A percentile compares a stretch with the other conserved stretches of the same genome.
phyloP scores from a whole-genome alignment of 2,113 vertebrate species.

The Lepus americanus region DNA sequence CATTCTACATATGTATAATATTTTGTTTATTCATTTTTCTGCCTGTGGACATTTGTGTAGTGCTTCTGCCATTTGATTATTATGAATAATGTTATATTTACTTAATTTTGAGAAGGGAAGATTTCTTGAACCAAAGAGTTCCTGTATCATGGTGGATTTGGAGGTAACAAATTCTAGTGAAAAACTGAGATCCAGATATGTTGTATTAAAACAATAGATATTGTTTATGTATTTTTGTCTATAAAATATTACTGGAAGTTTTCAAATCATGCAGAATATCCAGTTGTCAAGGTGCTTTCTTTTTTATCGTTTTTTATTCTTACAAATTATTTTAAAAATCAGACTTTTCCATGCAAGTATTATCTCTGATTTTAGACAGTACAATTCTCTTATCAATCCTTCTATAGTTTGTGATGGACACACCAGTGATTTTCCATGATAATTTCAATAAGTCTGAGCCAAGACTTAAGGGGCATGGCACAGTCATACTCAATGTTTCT shows the following conservation, averaged over 20 bases:
- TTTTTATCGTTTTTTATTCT: neutral
- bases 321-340: neutral
- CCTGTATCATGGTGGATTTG: neutral
- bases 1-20: neutral
- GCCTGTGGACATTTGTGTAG: neutral
- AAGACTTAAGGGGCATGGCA: neutral
- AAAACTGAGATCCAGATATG: neutral
- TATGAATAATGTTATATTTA: neutral
- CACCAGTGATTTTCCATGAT: neutral
- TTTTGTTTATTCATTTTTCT: neutral
- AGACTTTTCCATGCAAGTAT: neutral
- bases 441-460: neutral
- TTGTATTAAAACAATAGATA: neutral
- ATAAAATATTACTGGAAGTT: neutral
- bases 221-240: neutral
- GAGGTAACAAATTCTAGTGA: neutral
- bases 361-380: neutral
- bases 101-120: slow-evolving; percentile 29
- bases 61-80: neutral
- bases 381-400: neutral
- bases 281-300: neutral
- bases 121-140: neutral
- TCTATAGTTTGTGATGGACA: neutral
- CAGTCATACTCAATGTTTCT: neutral
- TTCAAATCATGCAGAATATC: neutral